phyloP scores from a whole-genome alignment of 2,113 vertebrate genomes.

The Dryoscopus gambensis region DNA sequence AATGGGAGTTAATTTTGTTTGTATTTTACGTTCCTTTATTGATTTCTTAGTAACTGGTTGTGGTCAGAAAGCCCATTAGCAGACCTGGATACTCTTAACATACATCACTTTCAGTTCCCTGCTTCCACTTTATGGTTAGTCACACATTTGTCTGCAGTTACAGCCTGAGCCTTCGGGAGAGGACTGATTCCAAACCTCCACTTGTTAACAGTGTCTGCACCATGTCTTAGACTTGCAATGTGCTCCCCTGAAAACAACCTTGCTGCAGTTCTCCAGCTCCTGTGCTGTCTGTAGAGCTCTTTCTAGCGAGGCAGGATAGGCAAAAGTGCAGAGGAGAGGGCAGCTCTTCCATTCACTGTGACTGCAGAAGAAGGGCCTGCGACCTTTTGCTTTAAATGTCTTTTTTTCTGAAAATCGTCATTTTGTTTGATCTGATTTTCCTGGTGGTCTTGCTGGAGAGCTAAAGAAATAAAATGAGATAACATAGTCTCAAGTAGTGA shows the following conservation, averaged over 20 bases:
- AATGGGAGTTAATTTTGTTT: not conserved
- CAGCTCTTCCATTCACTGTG: not conserved
- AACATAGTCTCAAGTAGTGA: not conserved
- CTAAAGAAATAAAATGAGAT: not conserved
- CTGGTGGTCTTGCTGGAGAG: not conserved
- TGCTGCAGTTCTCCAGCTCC: not conserved
- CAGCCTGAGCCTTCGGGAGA: not conserved
- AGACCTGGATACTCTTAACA: not conserved
- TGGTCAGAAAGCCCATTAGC: not conserved
- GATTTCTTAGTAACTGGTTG: not conserved
- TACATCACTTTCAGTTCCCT: not conserved
- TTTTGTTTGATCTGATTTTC: not conserved
- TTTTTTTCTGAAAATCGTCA: not conserved
- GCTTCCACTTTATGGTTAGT: not conserved
- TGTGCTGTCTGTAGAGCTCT: not conserved
- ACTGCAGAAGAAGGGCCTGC: not conserved
- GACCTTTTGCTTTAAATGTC: not conserved
- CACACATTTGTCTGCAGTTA: not conserved
- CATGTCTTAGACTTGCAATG: fast-evolving
- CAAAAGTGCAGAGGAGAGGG: not conserved
- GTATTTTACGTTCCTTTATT: not conserved
- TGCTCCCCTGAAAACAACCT: not conserved
- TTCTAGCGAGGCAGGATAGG: not conserved
- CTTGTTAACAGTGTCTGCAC: not conserved
- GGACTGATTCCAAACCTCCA: not conserved